A percentile compares a stretch with the other conserved stretches of the same genome.
These are phyloP conservation scores for Callocephalon fimbriatum DNA, from an alignment of 2,113 vertebrate genomes.

Conservation along the genomic window DNA sequence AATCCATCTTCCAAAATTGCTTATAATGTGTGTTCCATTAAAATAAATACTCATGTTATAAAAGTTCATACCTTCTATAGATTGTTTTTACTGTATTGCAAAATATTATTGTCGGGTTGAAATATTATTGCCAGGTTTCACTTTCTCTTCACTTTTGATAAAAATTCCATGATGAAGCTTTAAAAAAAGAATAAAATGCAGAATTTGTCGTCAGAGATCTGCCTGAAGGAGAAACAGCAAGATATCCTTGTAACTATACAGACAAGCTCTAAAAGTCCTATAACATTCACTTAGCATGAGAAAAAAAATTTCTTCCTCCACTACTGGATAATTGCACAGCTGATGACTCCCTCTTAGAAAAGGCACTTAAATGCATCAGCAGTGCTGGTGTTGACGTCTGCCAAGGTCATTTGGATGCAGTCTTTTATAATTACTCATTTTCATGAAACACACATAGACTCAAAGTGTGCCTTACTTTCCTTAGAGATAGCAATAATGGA, in stretches of 20 bases:
- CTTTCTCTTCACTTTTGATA: background rate
- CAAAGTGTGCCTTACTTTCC: background rate
- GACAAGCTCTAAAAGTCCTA: background rate
- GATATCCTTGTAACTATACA: background rate
- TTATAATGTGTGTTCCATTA: background rate
- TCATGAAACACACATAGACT: background rate
- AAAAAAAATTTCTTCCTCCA: background rate
- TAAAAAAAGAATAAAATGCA: background rate
- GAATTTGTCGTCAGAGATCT: background rate
- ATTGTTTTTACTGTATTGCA: background rate
- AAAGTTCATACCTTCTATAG: background rate
- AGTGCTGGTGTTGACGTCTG: constrained; percentile 32
- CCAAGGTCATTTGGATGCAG: constrained; percentile 35
- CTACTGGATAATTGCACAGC: constrained; percentile 25
- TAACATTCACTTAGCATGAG: background rate
- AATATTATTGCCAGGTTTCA: background rate
- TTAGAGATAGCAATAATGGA: constrained; percentile 12
- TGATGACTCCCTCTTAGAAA: background rate
- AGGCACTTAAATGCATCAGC: constrained; percentile 25
- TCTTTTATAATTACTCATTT: constrained; percentile 46
- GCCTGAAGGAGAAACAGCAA: background rate
- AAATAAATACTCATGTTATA: background rate
- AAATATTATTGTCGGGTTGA: background rate
- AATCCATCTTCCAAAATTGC: background rate
- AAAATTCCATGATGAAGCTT: background rate